These are phyloP conservation scores for Amiota mariae DNA, from an alignment of 2,888 invertebrate species.

Conservation along the genomic window DNA sequence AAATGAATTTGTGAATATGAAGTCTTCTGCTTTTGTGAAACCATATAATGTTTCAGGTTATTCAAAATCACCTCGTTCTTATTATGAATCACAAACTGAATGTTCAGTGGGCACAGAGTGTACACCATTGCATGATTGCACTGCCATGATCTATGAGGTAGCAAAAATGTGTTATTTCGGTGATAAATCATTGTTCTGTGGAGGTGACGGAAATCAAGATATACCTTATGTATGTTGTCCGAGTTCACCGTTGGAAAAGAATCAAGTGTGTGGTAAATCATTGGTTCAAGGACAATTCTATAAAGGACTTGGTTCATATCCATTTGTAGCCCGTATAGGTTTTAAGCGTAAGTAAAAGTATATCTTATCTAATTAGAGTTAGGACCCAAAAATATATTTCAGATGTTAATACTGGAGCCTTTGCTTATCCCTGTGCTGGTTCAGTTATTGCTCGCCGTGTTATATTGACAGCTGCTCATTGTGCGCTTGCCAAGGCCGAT, in stretches of 20 bases:
- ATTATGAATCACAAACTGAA: slow-evolving; percentile 61
- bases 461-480: slow-evolving; percentile 85
- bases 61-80: slow-evolving; percentile 59
- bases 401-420: slow-evolving; percentile 81
- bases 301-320: slow-evolving; percentile 82
- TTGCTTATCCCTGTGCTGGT: slow-evolving; percentile 85
- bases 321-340: slow-evolving; percentile 84
- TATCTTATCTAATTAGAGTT: neutral
- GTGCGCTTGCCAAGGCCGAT: slow-evolving; percentile 84
- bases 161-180: slow-evolving; percentile 72
- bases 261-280: slow-evolving; percentile 78
- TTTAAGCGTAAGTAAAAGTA: slow-evolving; percentile 79
- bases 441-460: slow-evolving; percentile 79
- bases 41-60: slow-evolving; percentile 43
- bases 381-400: neutral
- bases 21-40: neutral
- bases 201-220: slow-evolving; percentile 65
- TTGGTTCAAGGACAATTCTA: slow-evolving; percentile 80
- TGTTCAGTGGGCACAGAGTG: slow-evolving; percentile 71
- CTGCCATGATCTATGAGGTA: slow-evolving; percentile 71
- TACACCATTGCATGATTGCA: slow-evolving; percentile 72
- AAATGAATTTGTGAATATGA: neutral
- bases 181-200: slow-evolving; percentile 72
- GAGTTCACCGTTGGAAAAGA: slow-evolving; percentile 71
- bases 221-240: slow-evolving; percentile 73